Evolutionary conservation across 2,797 vertebrate genomes (phyloP).

Genomic region (Liparis tanakae): DNA sequence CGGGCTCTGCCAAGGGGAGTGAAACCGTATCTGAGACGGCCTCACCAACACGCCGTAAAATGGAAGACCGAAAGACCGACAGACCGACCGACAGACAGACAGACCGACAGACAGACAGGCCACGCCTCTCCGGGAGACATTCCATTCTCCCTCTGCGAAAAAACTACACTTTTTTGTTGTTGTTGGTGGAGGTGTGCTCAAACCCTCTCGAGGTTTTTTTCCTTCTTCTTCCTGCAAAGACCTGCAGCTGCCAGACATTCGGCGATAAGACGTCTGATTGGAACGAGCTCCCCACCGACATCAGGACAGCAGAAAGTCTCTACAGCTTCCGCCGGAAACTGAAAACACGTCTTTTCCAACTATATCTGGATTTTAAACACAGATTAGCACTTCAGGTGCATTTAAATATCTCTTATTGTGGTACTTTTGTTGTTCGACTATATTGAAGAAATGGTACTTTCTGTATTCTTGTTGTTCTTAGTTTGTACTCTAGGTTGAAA

Average conservation of each 20-base stretch:
- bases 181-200: constrained; percentile 33
- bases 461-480: no score
- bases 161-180: constrained; percentile 34
- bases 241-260: constrained; percentile 50
- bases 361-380: no score
- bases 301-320: no score
- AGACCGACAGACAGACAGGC: constrained; percentile 53
- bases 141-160: constrained; percentile 52
- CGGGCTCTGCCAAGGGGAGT: constrained; percentile 73
- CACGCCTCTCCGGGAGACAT: constrained; percentile 66
- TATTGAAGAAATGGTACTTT: no score
- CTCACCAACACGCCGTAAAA: constrained; percentile 79
- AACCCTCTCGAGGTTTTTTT: constrained; percentile 28
- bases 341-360: no score
- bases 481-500: no score
- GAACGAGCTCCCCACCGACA: no score
- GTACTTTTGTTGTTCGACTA: no score
- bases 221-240: constrained; percentile 23
- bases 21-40: constrained; percentile 79
- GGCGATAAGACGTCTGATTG: constrained; percentile 6
- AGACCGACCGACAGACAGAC: constrained; percentile 54
- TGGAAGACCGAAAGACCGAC: constrained; percentile 59
- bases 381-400: no score
- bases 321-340: no score
- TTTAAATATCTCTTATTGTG: no score